A percentile compares a stretch with the other conserved stretches of the same genome.
Evolutionary conservation across 2,113 vertebrate genomes (phyloP).

Genomic region (Dascyllus trimaculatus): DNA sequence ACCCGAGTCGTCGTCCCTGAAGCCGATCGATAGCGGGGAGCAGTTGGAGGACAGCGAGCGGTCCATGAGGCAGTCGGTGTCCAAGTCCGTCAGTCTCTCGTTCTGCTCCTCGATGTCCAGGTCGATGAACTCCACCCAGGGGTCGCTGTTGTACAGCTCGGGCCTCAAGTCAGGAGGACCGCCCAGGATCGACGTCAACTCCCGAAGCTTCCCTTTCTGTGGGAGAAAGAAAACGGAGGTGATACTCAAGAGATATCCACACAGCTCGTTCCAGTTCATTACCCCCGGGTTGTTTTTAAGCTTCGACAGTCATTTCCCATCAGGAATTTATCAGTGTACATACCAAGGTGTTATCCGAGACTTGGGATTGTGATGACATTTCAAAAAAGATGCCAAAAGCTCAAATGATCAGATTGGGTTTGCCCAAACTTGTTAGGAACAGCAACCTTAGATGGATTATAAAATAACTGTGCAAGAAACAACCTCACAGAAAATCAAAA

Average conservation of each 20-base stretch:
- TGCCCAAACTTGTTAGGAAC: too few species aligned
- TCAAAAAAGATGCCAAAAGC: too few species aligned
- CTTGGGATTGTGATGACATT: too few species aligned
- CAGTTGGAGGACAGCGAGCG: slow-evolving; percentile 80
- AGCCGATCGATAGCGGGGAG: slow-evolving; percentile 79
- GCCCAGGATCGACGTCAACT: slow-evolving; percentile 92
- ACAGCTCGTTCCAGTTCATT: too few species aligned
- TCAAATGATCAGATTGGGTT: too few species aligned
- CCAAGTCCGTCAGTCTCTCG: slow-evolving; percentile 85
- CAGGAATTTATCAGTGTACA: too few species aligned
- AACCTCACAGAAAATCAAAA: too few species aligned
- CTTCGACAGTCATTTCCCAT: too few species aligned
- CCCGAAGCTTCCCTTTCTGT: slow-evolving; percentile 93
- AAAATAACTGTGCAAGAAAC: background rate
- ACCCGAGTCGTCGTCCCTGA: slow-evolving; percentile 93
- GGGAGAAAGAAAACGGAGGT: background rate
- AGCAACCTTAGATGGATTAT: too few species aligned
- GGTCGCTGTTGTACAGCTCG: slow-evolving; percentile 88
- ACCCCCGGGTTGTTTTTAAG: too few species aligned
- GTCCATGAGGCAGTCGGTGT: slow-evolving; percentile 88
- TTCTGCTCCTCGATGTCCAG: slow-evolving; percentile 92
- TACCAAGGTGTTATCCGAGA: too few species aligned
- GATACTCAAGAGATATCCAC: background rate
- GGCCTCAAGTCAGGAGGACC: slow-evolving; percentile 88
- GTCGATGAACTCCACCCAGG: slow-evolving; percentile 97